Conservation (phyloP, 2,797 vertebrate genomes). For the Thunnus albacares region DNA sequence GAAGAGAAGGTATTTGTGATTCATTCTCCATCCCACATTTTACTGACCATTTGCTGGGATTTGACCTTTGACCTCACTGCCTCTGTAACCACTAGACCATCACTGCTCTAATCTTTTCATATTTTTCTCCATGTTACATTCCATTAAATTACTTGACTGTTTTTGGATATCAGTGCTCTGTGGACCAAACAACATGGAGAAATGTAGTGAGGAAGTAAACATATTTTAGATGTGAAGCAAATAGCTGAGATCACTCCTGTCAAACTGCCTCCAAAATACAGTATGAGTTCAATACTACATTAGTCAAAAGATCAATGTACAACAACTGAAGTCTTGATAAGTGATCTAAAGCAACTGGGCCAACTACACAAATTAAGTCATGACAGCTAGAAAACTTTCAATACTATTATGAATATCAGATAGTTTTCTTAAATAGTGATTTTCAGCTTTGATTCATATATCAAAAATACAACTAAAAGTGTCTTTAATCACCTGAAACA, state of each 20-base stretch:
- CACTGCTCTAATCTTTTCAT: constrained; percentile 6
- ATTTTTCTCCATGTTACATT: constrained; percentile 15
- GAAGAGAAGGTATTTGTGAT: constrained; percentile 12
- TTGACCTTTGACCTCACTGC: constrained; percentile 19
- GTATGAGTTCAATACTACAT: constrained; percentile 5
- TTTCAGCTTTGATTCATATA: constrained; percentile 38
- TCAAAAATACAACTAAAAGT: constrained; percentile 36
- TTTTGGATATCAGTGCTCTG: neutral
- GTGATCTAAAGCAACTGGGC: neutral
- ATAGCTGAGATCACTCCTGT: neutral
- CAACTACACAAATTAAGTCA: constrained; percentile 22
- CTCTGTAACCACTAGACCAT: constrained; percentile 10
- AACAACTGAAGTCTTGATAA: neutral
- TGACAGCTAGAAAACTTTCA: constrained; percentile 2
- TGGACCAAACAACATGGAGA: neutral
- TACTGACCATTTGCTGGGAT: neutral
- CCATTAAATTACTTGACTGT: constrained; percentile 2
- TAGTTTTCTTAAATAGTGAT: constrained; percentile 17
- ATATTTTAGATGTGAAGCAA: neutral
- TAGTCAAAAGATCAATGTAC: constrained; percentile 10
- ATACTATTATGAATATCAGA: constrained; percentile 14
- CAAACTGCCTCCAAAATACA: neutral
- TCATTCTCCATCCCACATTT: constrained; percentile 25
- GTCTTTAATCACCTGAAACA: constrained; percentile 32
- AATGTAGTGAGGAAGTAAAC: neutral